Percentiles rank a stretch among this genome's conserved stretches.
Evolutionary conservation across 2,888 invertebrate genomes (phyloP).

Genomic region (Miltochrista miniata): DNA sequence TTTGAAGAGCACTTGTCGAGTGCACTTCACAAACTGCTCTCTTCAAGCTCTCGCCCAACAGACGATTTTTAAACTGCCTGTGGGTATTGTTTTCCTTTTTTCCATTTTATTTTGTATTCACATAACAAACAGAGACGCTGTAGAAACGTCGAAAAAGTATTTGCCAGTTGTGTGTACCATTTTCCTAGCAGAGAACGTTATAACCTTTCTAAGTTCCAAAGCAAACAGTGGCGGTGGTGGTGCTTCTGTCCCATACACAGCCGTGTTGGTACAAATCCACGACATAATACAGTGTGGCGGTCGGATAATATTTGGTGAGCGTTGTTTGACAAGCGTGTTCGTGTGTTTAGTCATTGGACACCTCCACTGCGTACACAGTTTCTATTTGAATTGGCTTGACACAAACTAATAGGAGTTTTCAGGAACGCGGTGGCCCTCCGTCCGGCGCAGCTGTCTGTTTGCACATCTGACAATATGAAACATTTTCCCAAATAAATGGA

Average conservation of each 20-base stretch:
- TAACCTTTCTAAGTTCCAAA: constrained; percentile 65
- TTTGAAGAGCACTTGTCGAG: constrained; percentile 60
- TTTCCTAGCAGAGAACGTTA: constrained; percentile 44
- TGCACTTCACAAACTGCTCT: constrained; percentile 71
- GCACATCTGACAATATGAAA: constrained; percentile 45
- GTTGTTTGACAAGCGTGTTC: constrained; percentile 79
- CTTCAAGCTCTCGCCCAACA: constrained; percentile 60
- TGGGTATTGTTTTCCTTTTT: constrained; percentile 50
- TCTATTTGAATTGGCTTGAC: constrained; percentile 70
- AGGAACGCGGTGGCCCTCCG: constrained; percentile 51
- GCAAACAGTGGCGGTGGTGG: constrained; percentile 56
- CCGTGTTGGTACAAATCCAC: constrained; percentile 74
- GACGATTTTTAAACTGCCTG: constrained; percentile 58
- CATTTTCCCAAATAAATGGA: constrained; percentile 39
- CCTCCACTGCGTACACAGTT: constrained; percentile 72
- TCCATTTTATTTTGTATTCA: constrained; percentile 44
- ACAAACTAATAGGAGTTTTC: constrained; percentile 62
- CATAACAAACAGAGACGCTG: constrained; percentile 36
- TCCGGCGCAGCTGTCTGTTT: constrained; percentile 47
- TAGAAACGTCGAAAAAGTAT: constrained; percentile 39
- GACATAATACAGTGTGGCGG: constrained; percentile 70
- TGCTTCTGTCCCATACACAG: constrained; percentile 63
- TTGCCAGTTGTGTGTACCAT: constrained; percentile 43
- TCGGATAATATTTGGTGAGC: constrained; percentile 76
- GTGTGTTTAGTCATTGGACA: constrained; percentile 79